phyloP scores from a whole-genome alignment of 2,113 vertebrate species.

The Anolis sagrei region DNA sequence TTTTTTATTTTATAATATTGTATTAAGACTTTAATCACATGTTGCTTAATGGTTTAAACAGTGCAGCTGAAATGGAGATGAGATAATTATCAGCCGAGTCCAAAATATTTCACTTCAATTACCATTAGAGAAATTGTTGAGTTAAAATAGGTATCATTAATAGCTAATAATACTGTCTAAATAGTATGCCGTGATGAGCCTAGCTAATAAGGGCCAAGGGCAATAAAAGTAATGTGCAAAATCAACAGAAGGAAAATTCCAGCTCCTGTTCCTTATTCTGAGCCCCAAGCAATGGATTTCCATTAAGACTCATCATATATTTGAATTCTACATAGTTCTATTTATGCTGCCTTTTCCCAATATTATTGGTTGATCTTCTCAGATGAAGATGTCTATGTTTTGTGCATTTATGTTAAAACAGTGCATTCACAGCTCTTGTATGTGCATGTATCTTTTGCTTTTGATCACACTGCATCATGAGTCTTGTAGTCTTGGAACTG shows the following conservation, averaged over 20 bases:
- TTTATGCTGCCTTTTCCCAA: background rate
- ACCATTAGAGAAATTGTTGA: background rate
- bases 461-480: background rate
- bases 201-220: background rate
- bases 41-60: background rate
- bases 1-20: background rate
- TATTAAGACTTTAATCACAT: background rate
- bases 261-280: background rate
- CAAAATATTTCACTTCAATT: background rate
- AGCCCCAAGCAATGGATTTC: background rate
- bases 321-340: conserved; percentile 1
- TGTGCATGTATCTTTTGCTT: background rate
- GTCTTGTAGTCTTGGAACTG: background rate
- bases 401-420: background rate
- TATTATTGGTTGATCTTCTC: background rate
- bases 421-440: background rate
- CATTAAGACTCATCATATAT: background rate
- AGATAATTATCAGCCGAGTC: background rate
- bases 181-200: background rate
- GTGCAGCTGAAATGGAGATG: background rate
- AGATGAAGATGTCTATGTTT: background rate
- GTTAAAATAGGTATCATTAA: background rate
- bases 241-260: background rate
- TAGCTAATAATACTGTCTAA: background rate
- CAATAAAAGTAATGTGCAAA: background rate